A percentile compares a stretch with the other conserved stretches of the same genome.
Conservation (phyloP, 2,113 vertebrate species). For the Heptranchias perlo region DNA sequence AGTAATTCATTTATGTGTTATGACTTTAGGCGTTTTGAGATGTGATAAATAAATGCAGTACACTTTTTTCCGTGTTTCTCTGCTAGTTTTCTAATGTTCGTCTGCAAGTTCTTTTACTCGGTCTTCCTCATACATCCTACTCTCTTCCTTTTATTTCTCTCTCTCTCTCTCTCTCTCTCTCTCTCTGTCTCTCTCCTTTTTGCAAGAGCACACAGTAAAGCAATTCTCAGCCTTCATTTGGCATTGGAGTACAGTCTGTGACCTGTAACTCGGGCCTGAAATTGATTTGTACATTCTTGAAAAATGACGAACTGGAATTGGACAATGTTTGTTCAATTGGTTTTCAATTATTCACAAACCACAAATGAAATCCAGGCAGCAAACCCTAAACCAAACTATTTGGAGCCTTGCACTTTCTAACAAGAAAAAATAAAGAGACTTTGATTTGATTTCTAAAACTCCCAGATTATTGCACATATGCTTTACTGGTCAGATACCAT, state of each 20-base stretch:
- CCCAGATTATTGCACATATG: neutral
- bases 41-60: neutral
- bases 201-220: neutral
- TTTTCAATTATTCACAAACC: neutral
- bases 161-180: neutral
- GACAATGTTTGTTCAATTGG: neutral
- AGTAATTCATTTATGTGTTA: neutral
- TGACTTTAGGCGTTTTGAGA: neutral
- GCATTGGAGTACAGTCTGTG: neutral
- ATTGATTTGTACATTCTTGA: neutral
- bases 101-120: neutral
- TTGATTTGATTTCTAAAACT: neutral
- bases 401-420: neutral
- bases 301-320: neutral
- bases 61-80: too few relatives aligned
- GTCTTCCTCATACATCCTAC: neutral
- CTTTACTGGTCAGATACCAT: neutral
- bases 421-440: neutral
- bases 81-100: too few relatives aligned
- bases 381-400: neutral
- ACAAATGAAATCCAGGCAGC: neutral
- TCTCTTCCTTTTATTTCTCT: neutral
- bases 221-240: neutral
- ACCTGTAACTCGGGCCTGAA: neutral
- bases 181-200: neutral